phyloP scores from a whole-genome alignment of 1,140 invertebrate species.

The Drosophila eugracilis region DNA sequence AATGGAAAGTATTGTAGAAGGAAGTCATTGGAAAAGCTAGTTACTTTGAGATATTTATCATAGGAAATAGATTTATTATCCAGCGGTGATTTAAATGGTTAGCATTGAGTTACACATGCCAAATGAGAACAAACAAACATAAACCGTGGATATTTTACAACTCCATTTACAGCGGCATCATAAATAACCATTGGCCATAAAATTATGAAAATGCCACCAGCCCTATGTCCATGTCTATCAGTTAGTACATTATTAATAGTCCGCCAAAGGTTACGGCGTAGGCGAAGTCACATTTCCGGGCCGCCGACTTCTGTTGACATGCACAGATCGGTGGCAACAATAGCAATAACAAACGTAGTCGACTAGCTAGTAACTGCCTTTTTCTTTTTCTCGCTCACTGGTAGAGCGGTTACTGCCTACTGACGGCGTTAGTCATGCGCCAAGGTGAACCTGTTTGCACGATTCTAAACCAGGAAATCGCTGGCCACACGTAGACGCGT shows the following conservation, averaged over 20 bases:
- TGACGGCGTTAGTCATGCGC: constrained; percentile 67
- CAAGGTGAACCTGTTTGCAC: constrained; percentile 81
- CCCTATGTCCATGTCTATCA: constrained; percentile 1
- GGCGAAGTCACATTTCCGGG: constrained; percentile 74
- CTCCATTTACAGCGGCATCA: constrained; percentile 4
- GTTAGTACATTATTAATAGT: constrained; percentile 1
- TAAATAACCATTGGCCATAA: constrained; percentile 31
- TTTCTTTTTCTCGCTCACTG: background rate
- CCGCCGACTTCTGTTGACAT: constrained; percentile 61
- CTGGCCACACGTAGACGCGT: constrained; percentile 63
- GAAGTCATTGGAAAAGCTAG: too few species aligned
- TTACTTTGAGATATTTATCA: too few species aligned
- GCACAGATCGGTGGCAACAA: constrained; percentile 43
- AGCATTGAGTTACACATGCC: background rate
- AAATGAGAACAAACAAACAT: background rate
- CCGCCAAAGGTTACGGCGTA: constrained; percentile 55
- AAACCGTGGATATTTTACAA: background rate
- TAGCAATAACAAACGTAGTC: constrained; percentile 14
- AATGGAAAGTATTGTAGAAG: background rate
- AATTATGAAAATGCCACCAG: constrained; percentile 26
- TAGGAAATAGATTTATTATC: too few species aligned
- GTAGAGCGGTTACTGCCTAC: constrained; percentile 11
- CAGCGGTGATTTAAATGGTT: too few species aligned
- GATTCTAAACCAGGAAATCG: constrained; percentile 82
- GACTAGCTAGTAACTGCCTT: constrained; percentile 6